A percentile compares a stretch with the other conserved stretches of the same genome.
Evolutionary conservation across 2,797 vertebrate genomes (phyloP).

Genomic region (Forpus xanthops): DNA sequence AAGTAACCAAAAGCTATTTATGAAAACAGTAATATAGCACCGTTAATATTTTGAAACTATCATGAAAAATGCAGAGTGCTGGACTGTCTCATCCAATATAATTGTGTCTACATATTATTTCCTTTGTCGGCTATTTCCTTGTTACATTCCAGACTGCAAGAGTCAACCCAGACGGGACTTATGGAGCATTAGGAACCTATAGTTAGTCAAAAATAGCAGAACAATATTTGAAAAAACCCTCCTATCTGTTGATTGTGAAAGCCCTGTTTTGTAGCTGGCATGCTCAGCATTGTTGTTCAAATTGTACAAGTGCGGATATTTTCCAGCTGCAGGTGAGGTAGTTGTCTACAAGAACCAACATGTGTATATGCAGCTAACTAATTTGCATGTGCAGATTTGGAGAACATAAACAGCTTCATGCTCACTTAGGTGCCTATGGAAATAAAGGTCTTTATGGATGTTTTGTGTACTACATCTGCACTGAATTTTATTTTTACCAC

Average conservation of each 20-base stretch:
- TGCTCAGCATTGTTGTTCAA: neutral
- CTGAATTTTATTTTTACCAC: conserved; percentile 7
- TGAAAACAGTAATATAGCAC: neutral
- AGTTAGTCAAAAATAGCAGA: neutral
- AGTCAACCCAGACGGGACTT: neutral
- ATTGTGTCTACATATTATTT: neutral
- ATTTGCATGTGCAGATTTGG: neutral
- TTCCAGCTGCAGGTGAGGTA: neutral
- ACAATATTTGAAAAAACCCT: neutral
- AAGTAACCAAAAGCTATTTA: neutral
- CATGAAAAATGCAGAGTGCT: neutral
- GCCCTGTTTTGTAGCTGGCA: neutral
- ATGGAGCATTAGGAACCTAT: neutral
- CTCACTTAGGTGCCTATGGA: conserved; percentile 7
- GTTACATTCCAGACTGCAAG: neutral
- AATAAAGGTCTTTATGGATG: neutral
- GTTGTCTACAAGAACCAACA: neutral
- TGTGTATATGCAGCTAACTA: neutral
- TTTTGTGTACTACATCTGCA: conserved; percentile 13
- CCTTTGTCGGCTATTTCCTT: neutral
- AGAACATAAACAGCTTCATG: conserved; percentile 37
- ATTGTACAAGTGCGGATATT: neutral
- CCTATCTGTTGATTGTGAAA: neutral
- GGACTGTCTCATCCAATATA: neutral
- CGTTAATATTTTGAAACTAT: neutral